phyloP scores from a whole-genome alignment of 2,113 vertebrate genomes.

The Larimichthys crocea region DNA sequence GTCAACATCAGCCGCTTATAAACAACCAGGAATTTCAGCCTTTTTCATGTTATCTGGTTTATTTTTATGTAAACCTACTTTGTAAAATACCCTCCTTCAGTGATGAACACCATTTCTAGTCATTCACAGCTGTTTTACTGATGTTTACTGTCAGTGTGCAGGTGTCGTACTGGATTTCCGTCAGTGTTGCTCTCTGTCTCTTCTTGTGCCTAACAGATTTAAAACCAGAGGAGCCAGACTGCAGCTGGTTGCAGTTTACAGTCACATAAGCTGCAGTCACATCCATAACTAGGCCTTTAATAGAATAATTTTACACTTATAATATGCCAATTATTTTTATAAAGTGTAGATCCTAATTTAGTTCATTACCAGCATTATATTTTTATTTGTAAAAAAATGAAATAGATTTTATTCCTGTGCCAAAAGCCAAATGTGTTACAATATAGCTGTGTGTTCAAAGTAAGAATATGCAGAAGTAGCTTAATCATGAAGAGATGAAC shows the following conservation, averaged over 20 bases:
- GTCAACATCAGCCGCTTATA: neutral
- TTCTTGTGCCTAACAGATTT: conserved; percentile 18
- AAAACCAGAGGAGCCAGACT: conserved; percentile 33
- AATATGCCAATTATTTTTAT: conserved; percentile 70
- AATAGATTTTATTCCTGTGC: conserved; percentile 58
- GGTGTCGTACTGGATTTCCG: conserved; percentile 38
- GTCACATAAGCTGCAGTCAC: conserved; percentile 41
- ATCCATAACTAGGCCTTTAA: conserved; percentile 56
- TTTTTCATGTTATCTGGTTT: conserved; percentile 20
- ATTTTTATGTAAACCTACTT: conserved; percentile 19
- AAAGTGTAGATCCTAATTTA: conserved; percentile 51
- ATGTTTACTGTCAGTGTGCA: conserved; percentile 29
- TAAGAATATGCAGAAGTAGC: conserved; percentile 21
- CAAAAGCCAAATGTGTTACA: conserved; percentile 48
- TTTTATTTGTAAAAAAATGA: conserved; percentile 42
- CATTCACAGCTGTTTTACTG: conserved; percentile 46
- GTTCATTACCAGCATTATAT: conserved; percentile 35
- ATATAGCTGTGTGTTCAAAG: conserved; percentile 29
- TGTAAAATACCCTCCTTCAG: conserved; percentile 15
- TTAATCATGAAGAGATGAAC: conserved; percentile 13
- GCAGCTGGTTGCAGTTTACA: conserved; percentile 55
- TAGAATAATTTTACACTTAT: conserved; percentile 19
- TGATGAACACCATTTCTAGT: neutral
- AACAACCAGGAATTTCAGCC: neutral
- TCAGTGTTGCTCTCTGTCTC: conserved; percentile 30